Evolutionary conservation across 2,797 vertebrate genomes (phyloP).

Genomic region (Hylomyscus alleni): DNA sequence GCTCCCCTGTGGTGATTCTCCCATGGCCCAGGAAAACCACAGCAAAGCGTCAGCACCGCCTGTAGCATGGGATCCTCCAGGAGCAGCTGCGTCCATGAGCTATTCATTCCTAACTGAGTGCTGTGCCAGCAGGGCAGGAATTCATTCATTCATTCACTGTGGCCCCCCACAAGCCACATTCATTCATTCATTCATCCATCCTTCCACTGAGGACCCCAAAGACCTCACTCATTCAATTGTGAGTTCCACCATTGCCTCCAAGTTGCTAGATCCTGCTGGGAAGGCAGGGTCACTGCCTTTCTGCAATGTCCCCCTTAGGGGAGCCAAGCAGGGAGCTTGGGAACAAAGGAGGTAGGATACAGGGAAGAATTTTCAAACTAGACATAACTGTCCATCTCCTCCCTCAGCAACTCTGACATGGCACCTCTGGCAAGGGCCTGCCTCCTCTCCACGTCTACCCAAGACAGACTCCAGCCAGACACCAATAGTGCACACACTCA

Average conservation of each 20-base stretch:
- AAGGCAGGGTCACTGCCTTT: background rate
- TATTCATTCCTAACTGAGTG: background rate
- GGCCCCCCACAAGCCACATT: background rate
- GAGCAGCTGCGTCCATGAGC: background rate
- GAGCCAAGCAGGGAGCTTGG: background rate
- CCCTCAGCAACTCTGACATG: background rate
- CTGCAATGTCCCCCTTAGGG: background rate
- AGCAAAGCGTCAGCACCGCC: background rate
- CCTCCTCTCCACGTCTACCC: background rate
- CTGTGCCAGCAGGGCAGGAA: background rate
- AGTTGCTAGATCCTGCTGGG: background rate
- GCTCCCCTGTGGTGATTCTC: background rate
- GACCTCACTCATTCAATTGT: background rate
- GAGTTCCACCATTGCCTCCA: background rate
- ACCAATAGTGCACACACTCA: too few species aligned
- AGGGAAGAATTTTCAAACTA: background rate
- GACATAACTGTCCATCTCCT: background rate
- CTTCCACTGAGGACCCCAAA: background rate
- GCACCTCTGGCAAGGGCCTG: background rate
- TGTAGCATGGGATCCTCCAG: background rate
- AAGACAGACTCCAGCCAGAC: background rate
- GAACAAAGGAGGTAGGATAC: background rate
- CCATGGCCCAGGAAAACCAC: too few species aligned
- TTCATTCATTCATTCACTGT: background rate
- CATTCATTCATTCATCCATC: background rate